phyloP scores from a whole-genome alignment of 2,888 invertebrate genomes.

The Dione vanillae region DNA sequence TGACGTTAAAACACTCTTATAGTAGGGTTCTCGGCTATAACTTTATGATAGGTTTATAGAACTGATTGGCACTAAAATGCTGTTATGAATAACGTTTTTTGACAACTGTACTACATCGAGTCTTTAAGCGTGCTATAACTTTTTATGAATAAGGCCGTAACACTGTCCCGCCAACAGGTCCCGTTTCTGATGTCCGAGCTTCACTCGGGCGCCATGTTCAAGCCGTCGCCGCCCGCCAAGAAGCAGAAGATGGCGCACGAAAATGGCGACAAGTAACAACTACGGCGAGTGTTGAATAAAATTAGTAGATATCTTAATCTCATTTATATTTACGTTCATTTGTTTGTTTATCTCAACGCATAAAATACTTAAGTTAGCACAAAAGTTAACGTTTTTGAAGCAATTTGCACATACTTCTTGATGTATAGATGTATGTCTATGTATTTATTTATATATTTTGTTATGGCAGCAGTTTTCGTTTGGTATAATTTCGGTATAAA shows the following conservation, averaged over 20 bases:
- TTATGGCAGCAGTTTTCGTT: not conserved
- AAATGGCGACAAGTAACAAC: slow-evolving; percentile 68
- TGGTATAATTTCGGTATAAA: not conserved
- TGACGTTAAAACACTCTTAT: no score
- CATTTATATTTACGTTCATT: not conserved
- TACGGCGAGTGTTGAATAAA: not conserved
- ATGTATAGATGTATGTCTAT: not conserved
- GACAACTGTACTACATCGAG: no score
- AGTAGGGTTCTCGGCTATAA: no score
- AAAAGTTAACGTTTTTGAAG: slow-evolving; percentile 11
- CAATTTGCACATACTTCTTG: not conserved
- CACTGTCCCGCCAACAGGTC: slow-evolving; percentile 52
- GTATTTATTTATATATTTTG: not conserved
- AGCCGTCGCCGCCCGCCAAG: slow-evolving; percentile 62
- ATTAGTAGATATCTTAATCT: not conserved
- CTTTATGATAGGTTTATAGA: no score
- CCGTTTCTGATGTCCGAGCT: slow-evolving; percentile 69
- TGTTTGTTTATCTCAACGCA: slow-evolving; percentile 1
- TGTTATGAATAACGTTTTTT: no score
- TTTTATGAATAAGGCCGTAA: no score
- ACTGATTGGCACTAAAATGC: no score
- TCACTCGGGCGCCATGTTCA: slow-evolving; percentile 69
- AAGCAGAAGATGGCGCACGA: slow-evolving; percentile 65
- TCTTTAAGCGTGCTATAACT: no score
- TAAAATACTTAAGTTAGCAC: slow-evolving; percentile 2